phyloP scores from a whole-genome alignment of 2,113 vertebrate genomes.

The Lepisosteus osseus region DNA sequence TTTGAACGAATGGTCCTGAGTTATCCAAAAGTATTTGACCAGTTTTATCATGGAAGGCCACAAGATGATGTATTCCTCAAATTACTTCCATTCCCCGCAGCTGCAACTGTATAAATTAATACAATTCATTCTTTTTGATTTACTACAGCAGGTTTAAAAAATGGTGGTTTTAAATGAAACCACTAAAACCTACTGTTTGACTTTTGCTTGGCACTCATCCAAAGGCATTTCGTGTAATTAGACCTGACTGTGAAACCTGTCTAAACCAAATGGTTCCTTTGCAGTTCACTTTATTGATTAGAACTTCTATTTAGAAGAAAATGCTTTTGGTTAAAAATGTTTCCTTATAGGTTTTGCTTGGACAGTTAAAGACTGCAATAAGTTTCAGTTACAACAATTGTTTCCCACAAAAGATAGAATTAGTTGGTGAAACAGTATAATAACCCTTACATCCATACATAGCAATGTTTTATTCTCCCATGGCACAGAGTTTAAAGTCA shows the following conservation, averaged over 20 bases:
- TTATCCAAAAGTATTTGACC: constrained; percentile 20
- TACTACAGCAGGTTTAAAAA: constrained; percentile 41
- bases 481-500: too few species aligned
- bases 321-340: too few species aligned
- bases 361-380: too few species aligned
- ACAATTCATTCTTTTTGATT: constrained; percentile 43
- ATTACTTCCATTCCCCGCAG: constrained; percentile 37
- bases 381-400: too few species aligned
- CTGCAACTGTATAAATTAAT: constrained; percentile 43
- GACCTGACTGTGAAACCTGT: constrained; percentile 53
- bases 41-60: not conserved
- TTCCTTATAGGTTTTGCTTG: too few species aligned
- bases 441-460: too few species aligned
- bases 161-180: constrained; percentile 44
- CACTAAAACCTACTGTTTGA: constrained; percentile 39
- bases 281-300: too few species aligned
- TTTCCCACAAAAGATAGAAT: too few species aligned
- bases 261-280: constrained; percentile 40
- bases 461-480: too few species aligned
- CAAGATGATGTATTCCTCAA: constrained; percentile 40
- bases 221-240: constrained; percentile 52
- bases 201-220: constrained; percentile 43
- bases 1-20: constrained; percentile 9
- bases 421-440: too few species aligned
- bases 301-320: too few species aligned